Percentiles rank a stretch among this genome's conserved stretches.
Evolutionary conservation across 2,797 vertebrate species (phyloP).

Genomic region (Gymnoscopelus braueri): DNA sequence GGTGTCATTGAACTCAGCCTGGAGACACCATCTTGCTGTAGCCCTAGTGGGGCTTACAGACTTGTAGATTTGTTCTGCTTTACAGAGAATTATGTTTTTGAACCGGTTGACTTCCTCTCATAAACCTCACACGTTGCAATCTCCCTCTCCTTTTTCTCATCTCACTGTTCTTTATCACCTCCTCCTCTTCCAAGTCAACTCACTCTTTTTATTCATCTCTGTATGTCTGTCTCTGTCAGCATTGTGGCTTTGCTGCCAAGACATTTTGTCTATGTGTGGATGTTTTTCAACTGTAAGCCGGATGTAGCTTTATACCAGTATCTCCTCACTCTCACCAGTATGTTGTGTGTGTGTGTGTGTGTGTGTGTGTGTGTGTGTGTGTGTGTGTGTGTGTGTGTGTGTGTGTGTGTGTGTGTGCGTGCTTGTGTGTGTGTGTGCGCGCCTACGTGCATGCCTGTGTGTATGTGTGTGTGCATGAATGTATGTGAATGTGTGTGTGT

Average conservation of each 20-base stretch:
- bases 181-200: conserved; percentile 40
- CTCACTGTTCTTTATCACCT: conserved; percentile 44
- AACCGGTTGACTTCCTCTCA: background rate
- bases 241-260: conserved; percentile 62
- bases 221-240: conserved; percentile 50
- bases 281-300: conserved; percentile 65
- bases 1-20: too few species aligned
- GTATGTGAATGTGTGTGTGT: too few species aligned
- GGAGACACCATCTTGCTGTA: too few species aligned
- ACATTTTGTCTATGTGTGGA: conserved; percentile 68
- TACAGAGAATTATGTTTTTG: too few species aligned
- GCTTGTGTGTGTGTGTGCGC: background rate
- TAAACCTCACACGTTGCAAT: conserved; percentile 15
- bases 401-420: conserved; percentile 29
- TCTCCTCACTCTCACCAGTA: conserved; percentile 59
- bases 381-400: background rate
- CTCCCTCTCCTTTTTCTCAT: conserved; percentile 28
- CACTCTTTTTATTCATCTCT: conserved; percentile 27
- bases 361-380: too few species aligned
- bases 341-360: conserved; percentile 30
- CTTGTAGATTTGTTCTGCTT: too few species aligned
- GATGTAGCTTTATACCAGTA: conserved; percentile 65
- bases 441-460: conserved; percentile 11
- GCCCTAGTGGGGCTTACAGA: too few species aligned
- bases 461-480: too few species aligned